Base-by-base conservation (phyloP, 2,797 vertebrate genomes). In the Allobates femoralis region DNA sequence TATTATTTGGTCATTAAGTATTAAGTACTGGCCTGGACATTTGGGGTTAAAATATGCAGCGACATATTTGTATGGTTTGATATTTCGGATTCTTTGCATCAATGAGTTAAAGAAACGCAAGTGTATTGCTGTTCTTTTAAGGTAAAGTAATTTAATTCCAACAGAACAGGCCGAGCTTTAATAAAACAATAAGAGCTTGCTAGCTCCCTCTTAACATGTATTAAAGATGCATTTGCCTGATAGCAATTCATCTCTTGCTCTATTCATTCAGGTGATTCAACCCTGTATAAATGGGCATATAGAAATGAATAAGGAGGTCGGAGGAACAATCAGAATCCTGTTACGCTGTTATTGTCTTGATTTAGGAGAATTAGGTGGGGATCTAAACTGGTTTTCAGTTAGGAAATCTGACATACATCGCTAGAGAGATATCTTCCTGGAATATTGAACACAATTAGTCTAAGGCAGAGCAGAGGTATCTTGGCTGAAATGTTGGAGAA, bases 201-300 rank as follows among this genome's bases (percentile, higher is more conserved):
- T 50, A 28, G 34, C 23, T 73, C 41, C 69, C 69, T 41, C 69
- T 74, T 74, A 74, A 50, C 71, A 74, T 46, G 71, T 74, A 50
- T 50, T 74, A 74, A 74, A 74, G 41, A 74, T 74, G 71, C 71
- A 74, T 74, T 74, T 74, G 23, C 71, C 71, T 74, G 71, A 74
- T 74, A 74, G 71, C 41, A 50, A 74, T 74, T 50, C 71, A 74
- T 74, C 71, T 74, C 41, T 50, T 74, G 71, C 71, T 6, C 71
- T 74, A 50, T 50, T 74, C 41, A 74, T 74, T 50, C 71, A 74
- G 37, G 41, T 74, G 34, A 74, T 74, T 74, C 71, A 74, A 16
- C 71, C 71, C 14, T 74, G 23, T 16, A n/a, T 74, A 74, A 50
- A 74, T 74, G 71, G 41, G 71, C 23, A 46, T 41, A 74, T 74